A percentile compares a stretch with the other conserved stretches of the same genome.
phyloP scores from a whole-genome alignment of 2,797 vertebrate species.

The Fratercula arctica region DNA sequence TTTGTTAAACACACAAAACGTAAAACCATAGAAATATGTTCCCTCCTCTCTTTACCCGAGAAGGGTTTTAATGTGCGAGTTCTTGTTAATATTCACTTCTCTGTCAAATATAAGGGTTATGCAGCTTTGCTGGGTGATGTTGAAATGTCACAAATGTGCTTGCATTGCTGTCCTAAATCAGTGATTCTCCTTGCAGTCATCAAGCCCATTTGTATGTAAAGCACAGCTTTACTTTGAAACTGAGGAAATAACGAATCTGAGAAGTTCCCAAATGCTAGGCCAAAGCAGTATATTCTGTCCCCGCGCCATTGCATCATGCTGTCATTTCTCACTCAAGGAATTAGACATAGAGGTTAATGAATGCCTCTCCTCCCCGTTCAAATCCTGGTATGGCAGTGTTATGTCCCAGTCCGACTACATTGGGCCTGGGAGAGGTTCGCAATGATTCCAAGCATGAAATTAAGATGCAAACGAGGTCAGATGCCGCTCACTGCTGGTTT shows the following conservation, averaged over 20 bases:
- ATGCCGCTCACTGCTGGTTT: too few species aligned
- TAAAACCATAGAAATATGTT: background rate
- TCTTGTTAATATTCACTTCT: background rate
- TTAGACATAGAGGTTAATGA: background rate
- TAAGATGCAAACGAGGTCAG: too few species aligned
- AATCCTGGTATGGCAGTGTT: background rate
- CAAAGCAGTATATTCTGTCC: background rate
- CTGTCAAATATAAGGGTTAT: background rate
- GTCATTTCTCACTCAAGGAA: background rate
- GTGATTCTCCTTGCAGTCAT: background rate
- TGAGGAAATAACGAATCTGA: background rate
- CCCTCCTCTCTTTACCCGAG: background rate
- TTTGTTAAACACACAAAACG: background rate
- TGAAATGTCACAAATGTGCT: background rate
- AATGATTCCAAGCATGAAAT: too few species aligned
- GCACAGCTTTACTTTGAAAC: background rate
- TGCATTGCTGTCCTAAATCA: background rate
- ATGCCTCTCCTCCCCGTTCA: background rate
- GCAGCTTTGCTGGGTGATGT: background rate
- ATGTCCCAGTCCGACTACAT: too few species aligned
- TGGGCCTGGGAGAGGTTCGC: too few species aligned
- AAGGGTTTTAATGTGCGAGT: background rate
- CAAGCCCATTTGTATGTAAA: background rate
- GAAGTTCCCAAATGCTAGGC: background rate
- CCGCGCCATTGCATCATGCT: background rate